These are phyloP conservation scores for Oreortyx pictus DNA, from an alignment of 2,797 vertebrate species.

Conservation along the genomic window DNA sequence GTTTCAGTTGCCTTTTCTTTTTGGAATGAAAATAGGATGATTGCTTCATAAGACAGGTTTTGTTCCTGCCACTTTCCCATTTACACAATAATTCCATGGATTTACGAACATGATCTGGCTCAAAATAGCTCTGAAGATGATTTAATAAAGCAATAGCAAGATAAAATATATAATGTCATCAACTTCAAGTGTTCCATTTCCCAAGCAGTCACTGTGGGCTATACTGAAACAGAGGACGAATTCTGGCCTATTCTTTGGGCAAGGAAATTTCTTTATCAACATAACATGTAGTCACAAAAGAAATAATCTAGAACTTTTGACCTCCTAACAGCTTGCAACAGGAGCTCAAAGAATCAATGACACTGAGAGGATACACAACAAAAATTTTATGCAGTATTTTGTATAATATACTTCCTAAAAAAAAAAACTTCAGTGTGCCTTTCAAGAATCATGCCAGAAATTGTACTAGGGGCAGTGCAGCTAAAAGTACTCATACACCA, in stretches of 20 bases:
- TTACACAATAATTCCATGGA: background rate
- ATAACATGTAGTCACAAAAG: background rate
- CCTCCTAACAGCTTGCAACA: background rate
- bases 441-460: background rate
- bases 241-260: background rate
- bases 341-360: background rate
- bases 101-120: background rate
- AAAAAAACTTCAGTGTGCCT: background rate
- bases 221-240: background rate
- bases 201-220: background rate
- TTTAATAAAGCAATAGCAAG: background rate
- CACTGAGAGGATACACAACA: background rate
- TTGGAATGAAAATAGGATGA: constrained; percentile 1
- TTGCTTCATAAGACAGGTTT: background rate
- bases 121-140: background rate
- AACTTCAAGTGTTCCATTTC: background rate
- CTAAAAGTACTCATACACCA: background rate
- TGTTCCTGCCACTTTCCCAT: background rate
- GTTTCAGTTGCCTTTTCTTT: background rate
- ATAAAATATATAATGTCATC: background rate
- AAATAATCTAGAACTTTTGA: background rate
- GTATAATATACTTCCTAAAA: background rate
- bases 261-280: background rate
- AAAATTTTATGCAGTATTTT: background rate
- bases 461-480: background rate